These are phyloP conservation scores for Phanerotoma sp. DNA, from an alignment of 2,888 invertebrate genomes.

Conservation along the genomic window DNA sequence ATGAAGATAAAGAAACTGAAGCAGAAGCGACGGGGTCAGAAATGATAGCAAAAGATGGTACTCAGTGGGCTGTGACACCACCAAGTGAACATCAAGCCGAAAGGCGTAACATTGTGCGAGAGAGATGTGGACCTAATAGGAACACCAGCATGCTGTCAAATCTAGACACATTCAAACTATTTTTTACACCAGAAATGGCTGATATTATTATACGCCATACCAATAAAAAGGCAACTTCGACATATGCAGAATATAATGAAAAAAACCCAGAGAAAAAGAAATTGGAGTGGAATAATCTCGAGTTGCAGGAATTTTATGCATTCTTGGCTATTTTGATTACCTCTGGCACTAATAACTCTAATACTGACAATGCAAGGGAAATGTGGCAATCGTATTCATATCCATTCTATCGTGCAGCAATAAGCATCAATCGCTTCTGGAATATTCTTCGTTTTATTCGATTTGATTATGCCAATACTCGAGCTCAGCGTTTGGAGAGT, in stretches of 20 bases:
- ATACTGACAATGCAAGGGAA: too few species aligned
- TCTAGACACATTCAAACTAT: slow-evolving; percentile 28
- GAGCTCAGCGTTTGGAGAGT: slow-evolving; percentile 15
- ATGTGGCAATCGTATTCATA: slow-evolving; percentile 30
- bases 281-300: too few species aligned
- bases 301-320: too few species aligned
- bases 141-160: slow-evolving; percentile 25
- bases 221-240: too few species aligned
- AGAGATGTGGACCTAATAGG: slow-evolving; percentile 21
- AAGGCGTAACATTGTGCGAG: slow-evolving; percentile 19
- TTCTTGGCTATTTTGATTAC: too few species aligned
- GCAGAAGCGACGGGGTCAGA: slow-evolving; percentile 7
- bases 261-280: too few species aligned
- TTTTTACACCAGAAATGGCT: slow-evolving; percentile 30
- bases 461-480: slow-evolving; percentile 31
- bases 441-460: slow-evolving; percentile 39
- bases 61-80: slow-evolving; percentile 23
- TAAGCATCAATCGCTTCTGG: too few species aligned
- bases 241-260: slow-evolving; percentile 33
- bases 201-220: too few species aligned
- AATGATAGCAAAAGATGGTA: slow-evolving; percentile 27
- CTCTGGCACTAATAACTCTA: too few species aligned
- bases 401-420: slow-evolving; percentile 32
- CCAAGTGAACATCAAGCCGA: slow-evolving; percentile 19
- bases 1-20: slow-evolving; percentile 25